Evolutionary conservation across 2,888 invertebrate species (phyloP).

Genomic region (Lacanobia oleracea): DNA sequence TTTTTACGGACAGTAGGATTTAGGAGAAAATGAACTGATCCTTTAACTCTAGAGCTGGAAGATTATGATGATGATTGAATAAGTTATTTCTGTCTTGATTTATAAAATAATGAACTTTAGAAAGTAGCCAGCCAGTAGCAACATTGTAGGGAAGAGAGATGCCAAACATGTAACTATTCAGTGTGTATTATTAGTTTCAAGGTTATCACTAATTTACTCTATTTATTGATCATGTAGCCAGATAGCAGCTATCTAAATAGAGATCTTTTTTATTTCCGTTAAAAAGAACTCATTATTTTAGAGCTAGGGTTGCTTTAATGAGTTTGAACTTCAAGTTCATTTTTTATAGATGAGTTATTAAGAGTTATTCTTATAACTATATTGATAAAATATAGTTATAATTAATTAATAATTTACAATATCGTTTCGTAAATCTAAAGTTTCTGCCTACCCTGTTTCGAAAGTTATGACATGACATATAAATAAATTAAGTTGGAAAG

Average conservation of each 20-base stretch:
- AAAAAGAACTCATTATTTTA: neutral
- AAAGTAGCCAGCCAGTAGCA: conserved; percentile 28
- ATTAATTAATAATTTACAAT: neutral
- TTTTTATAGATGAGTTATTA: neutral
- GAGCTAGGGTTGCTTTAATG: neutral
- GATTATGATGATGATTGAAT: too few species aligned
- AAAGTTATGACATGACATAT: neutral
- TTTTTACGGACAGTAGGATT: too few species aligned
- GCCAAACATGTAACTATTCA: conserved; percentile 40
- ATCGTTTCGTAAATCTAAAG: neutral
- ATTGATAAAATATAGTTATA: neutral
- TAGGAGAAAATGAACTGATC: too few species aligned
- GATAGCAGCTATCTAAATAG: conserved; percentile 19
- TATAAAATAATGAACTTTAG: neutral
- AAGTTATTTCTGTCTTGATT: neutral
- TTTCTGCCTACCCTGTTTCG: conserved; percentile 12
- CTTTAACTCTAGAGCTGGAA: too few species aligned
- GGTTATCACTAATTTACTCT: conserved; percentile 30
- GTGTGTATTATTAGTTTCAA: conserved; percentile 40
- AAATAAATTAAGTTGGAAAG: neutral
- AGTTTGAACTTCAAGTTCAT: too few species aligned
- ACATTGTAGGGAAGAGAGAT: conserved; percentile 35
- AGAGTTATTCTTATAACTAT: neutral
- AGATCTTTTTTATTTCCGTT: conserved; percentile 12
- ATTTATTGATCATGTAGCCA: conserved; percentile 15